Evolutionary conservation across 2,113 vertebrate genomes (phyloP).

Genomic region (Andinoacara biseriatus): DNA sequence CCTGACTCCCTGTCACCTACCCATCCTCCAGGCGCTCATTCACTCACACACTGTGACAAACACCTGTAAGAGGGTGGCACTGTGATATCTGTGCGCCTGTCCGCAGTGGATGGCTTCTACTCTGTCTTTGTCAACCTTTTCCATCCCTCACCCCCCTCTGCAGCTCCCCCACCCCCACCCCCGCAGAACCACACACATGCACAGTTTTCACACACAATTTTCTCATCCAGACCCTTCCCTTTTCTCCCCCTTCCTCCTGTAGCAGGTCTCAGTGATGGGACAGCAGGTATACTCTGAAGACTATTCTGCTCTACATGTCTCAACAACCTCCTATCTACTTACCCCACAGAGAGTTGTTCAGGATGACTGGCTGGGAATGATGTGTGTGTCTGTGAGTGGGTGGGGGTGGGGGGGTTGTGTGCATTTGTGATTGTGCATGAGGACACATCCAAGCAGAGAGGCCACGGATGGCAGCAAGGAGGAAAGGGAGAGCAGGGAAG

Average conservation of each 20-base stretch:
- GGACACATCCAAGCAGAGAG: conserved; percentile 37
- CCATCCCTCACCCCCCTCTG: not conserved
- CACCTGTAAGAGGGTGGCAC: conserved; percentile 43
- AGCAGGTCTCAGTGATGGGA: conserved; percentile 36
- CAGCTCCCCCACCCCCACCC: not conserved
- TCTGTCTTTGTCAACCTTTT: conserved; percentile 52
- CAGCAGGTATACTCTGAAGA: conserved; percentile 41
- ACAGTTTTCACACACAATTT: conserved; percentile 22
- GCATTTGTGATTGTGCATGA: conserved; percentile 63
- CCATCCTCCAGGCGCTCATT: not conserved
- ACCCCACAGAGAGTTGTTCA: conserved; percentile 54
- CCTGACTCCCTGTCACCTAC: conserved; percentile 57
- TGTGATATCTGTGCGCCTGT: conserved; percentile 9
- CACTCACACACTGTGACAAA: conserved; percentile 33
- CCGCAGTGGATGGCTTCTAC: conserved; percentile 38
- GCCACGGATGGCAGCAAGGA: conserved; percentile 17
- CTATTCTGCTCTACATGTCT: conserved; percentile 47
- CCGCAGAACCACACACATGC: conserved; percentile 12
- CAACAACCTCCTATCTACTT: conserved; percentile 52
- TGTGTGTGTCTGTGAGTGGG: too few species aligned
- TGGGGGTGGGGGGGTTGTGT: conserved; percentile 42
- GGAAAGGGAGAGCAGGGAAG: conserved; percentile 26
- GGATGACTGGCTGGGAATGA: conserved; percentile 59
- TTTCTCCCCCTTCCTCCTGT: not conserved
- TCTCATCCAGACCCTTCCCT: conserved; percentile 8